Conservation (phyloP, 2,113 vertebrate genomes). For the Amphiprion percula region DNA sequence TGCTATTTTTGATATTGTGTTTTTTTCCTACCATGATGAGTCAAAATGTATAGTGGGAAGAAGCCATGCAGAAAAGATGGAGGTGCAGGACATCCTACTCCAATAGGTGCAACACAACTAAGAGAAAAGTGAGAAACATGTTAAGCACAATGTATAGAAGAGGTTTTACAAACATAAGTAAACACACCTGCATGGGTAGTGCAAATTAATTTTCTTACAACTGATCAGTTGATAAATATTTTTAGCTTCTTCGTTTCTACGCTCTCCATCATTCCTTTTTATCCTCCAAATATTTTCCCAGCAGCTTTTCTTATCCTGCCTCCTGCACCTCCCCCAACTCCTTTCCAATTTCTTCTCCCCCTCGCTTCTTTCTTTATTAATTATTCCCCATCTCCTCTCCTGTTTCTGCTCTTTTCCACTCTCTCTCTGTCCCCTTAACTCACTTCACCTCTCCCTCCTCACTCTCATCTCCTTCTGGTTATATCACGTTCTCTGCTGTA, state of each 20-base stretch:
- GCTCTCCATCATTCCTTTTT: background rate
- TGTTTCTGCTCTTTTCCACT: background rate
- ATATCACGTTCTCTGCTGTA: background rate
- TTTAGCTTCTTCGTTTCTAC: background rate
- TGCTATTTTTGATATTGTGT: no score
- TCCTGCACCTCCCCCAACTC: background rate
- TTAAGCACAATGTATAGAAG: background rate
- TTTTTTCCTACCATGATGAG: no score
- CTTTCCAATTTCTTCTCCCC: background rate
- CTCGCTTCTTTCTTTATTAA: background rate
- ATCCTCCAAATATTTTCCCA: slow-evolving; percentile 13
- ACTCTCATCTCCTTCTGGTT: background rate
- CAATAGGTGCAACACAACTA: background rate
- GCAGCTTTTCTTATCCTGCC: background rate
- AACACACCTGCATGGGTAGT: background rate
- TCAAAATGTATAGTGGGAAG: background rate
- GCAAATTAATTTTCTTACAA: background rate
- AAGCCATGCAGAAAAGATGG: background rate
- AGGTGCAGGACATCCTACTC: background rate
- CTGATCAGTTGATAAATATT: no score
- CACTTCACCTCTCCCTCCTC: background rate
- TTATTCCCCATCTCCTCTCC: background rate
- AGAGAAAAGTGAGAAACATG: background rate
- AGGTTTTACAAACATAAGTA: background rate
- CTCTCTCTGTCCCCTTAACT: background rate